Percentiles rank a stretch among this genome's conserved stretches.
phyloP scores from a whole-genome alignment of 2,113 vertebrate genomes.

The Cairina moschata region DNA sequence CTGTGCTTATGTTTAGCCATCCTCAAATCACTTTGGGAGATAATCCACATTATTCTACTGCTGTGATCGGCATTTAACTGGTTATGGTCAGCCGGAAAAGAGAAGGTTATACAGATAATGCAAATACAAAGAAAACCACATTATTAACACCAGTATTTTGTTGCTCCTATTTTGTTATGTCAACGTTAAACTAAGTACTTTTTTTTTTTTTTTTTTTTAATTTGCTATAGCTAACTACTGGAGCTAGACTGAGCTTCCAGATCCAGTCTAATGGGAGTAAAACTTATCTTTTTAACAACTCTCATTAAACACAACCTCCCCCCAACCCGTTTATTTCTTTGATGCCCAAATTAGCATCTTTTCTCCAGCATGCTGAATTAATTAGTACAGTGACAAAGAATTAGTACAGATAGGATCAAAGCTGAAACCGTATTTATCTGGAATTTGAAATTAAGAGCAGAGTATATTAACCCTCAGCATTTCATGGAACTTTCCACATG shows the following conservation, averaged over 20 bases:
- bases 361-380: constrained; percentile 82
- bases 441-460: constrained; percentile 79
- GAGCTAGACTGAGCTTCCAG: constrained; percentile 50
- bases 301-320: constrained; percentile 79
- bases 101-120: not conserved
- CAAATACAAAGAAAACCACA: not conserved
- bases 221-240: constrained; percentile 11
- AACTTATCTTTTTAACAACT: constrained; percentile 76
- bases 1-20: not conserved
- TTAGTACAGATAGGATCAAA: constrained; percentile 84
- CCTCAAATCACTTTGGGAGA: not conserved
- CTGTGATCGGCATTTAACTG: not conserved
- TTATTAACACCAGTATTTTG: not conserved
- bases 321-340: constrained; percentile 71
- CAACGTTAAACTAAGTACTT: not conserved
- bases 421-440: constrained; percentile 79
- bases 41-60: not conserved
- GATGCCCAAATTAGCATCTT: constrained; percentile 84
- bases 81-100: not conserved
- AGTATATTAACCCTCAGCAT: constrained; percentile 71
- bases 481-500: constrained; percentile 60
- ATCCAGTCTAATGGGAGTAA: constrained; percentile 69
- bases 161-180: not conserved
- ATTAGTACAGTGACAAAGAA: constrained; percentile 84
- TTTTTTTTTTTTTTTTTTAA: not conserved